Conservation (phyloP, 1,140 invertebrate genomes). For the Pygmarrhopalites habei region DNA sequence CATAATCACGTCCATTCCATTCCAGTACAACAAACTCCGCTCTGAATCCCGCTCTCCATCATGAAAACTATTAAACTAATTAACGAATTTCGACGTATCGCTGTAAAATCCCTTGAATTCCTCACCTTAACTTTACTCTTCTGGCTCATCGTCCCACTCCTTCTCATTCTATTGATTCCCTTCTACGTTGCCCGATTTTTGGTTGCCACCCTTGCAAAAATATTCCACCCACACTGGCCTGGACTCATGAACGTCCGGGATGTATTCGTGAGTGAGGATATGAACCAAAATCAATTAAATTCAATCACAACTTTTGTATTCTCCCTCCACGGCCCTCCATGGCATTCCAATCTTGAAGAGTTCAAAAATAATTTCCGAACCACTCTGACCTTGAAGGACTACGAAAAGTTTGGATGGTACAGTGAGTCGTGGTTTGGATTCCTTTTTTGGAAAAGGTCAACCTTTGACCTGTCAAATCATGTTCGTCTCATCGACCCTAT, state of each 20-base stretch:
- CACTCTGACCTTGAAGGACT: constrained; percentile 6
- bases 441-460: too few relatives aligned
- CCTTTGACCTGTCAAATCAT: too few relatives aligned
- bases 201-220: constrained; percentile 10
- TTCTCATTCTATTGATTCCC: constrained; percentile 16
- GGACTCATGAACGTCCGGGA: constrained; percentile 26
- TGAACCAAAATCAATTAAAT: not conserved
- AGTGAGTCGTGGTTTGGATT: too few relatives aligned
- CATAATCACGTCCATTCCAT: too few relatives aligned
- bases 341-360: not conserved
- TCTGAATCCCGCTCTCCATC: too few relatives aligned
- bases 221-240: constrained; percentile 21
- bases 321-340: not conserved
- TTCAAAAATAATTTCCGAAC: not conserved
- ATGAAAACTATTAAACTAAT: too few relatives aligned
- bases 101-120: not conserved
- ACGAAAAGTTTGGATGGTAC: too few relatives aligned
- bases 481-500: too few relatives aligned
- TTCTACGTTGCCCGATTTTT: constrained; percentile 21
- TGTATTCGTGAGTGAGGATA: constrained; percentile 17
- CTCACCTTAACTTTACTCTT: constrained; percentile 6
- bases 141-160: not conserved
- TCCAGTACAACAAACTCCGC: too few relatives aligned
- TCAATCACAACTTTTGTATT: not conserved
- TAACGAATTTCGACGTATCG: too few relatives aligned